A percentile compares a stretch with the other conserved stretches of the same genome.
Conservation (phyloP, 1,140 invertebrate species). For the Lepidostoma basale region DNA sequence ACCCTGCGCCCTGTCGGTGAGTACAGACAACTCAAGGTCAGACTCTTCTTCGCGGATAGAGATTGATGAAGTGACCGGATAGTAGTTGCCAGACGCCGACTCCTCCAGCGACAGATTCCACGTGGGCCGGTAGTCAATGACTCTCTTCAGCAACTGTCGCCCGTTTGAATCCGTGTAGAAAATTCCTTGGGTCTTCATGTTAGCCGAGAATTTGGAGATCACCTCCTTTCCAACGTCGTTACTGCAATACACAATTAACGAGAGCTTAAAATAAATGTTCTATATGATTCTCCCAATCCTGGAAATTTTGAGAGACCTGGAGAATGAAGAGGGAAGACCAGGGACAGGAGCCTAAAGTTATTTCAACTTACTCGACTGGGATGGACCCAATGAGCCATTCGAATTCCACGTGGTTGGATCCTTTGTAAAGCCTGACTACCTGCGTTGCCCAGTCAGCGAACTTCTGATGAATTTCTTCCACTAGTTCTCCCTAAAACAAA, state of each 20-base stretch:
- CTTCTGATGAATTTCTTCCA: slow-evolving; percentile 83
- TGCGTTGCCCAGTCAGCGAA: slow-evolving; percentile 77
- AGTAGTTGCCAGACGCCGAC: slow-evolving; percentile 81
- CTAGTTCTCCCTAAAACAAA: slow-evolving; percentile 64
- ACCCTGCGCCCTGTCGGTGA: slow-evolving; percentile 89
- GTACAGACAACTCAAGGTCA: slow-evolving; percentile 64
- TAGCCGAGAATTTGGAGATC: slow-evolving; percentile 72
- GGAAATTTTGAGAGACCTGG: too few species aligned
- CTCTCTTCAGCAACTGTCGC: slow-evolving; percentile 80
- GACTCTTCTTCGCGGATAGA: slow-evolving; percentile 65
- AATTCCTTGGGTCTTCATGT: slow-evolving; percentile 66
- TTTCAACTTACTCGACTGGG: slow-evolving; percentile 71
- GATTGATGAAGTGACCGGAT: slow-evolving; percentile 88
- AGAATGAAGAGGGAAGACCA: too few species aligned
- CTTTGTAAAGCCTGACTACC: slow-evolving; percentile 76
- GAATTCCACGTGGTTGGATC: slow-evolving; percentile 76
- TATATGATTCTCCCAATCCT: too few species aligned
- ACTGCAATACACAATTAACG: too few species aligned
- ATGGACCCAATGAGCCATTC: slow-evolving; percentile 95
- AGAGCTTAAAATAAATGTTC: too few species aligned
- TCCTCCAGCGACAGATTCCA: slow-evolving; percentile 74
- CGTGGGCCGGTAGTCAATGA: slow-evolving; percentile 74
- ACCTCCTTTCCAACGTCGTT: slow-evolving; percentile 83
- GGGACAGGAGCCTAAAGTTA: too few species aligned
- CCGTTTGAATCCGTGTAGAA: slow-evolving; percentile 97